Base-by-base conservation (phyloP, 2,113 vertebrate species). In the Plotosus lineatus region DNA sequence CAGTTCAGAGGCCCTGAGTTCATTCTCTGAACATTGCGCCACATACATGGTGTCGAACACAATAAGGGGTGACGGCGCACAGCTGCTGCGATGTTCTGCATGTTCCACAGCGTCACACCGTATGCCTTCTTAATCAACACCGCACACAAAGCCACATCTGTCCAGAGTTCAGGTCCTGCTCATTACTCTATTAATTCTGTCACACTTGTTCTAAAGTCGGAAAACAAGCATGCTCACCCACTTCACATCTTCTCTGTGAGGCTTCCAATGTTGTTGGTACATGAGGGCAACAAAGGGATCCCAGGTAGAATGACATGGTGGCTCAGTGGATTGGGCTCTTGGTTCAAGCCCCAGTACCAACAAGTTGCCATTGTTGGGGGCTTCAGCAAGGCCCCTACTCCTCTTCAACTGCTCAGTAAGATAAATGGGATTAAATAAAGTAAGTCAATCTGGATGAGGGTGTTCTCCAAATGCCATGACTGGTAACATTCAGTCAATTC, bases 21-120 rank as follows among this genome's bases (percentile, higher is more conserved):
- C 28, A 21, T 61, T 48, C 61, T 69, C 19, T 68, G 58, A 9
- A 69, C 21, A 23, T 12, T 23, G 72, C 44, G 10, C 6, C 33
- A 28, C 36, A 58, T 83, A 85, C 75, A 81, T 72, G 68, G 36
- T 75, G 72, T 56, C 79, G 83, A 38, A 78, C 65, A 71, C 48
- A 58, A 50, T 23, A 53, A 4, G 23, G 26, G 68, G 82, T 75
- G 58, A 72, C 46, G 51, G 42, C 11, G 40, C 91, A 90, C 90
- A 89, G 89, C 87, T 84, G 86, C 71, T 65, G 82, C 84, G 85
- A 91, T 90, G 91, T 89, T 83, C 87, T 53, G 79, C 89, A 79
- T 82, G 87, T 86, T 88, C 65, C 88, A 84, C 76, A 42, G 71
- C 85, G 86, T 89, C 81, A 84, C 85, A 83, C 84, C 79, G 74